Evolutionary conservation across 1,140 invertebrate species (phyloP).

Genomic region (Euborellia annulipes): DNA sequence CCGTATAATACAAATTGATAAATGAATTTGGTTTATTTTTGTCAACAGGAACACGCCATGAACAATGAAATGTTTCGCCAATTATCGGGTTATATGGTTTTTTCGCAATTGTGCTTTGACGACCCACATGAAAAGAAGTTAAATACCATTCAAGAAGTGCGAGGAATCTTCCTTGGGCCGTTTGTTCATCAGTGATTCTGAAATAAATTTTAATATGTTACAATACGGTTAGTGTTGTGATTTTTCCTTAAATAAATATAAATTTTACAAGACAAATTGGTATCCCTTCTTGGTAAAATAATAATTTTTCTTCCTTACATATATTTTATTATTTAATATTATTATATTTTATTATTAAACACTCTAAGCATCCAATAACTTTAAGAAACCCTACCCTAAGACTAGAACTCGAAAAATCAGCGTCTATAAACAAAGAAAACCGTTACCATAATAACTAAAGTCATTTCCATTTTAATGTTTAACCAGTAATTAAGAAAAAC

Average conservation of each 20-base stretch:
- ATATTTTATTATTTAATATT: too few species aligned
- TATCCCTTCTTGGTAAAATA: too few species aligned
- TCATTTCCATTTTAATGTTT: too few species aligned
- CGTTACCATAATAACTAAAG: too few species aligned
- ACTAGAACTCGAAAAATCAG: too few species aligned
- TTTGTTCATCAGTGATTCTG: conserved; percentile 34
- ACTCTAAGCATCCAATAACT: too few species aligned
- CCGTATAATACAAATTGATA: conserved; percentile 17
- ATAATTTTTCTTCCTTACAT: too few species aligned
- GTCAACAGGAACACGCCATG: conserved; percentile 20
- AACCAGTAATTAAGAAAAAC: too few species aligned
- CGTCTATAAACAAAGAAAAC: too few species aligned
- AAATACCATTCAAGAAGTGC: conserved; percentile 42
- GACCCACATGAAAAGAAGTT: conserved; percentile 45
- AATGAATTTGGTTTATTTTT: not conserved
- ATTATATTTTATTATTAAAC: too few species aligned
- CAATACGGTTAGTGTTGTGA: not conserved
- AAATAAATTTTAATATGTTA: not conserved
- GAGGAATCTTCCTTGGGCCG: conserved; percentile 39
- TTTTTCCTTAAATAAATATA: not conserved
- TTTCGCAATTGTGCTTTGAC: conserved; percentile 40
- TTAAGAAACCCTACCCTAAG: too few species aligned
- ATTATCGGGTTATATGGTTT: conserved; percentile 51
- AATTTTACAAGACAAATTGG: too few species aligned
- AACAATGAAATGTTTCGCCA: conserved; percentile 42